A percentile compares a stretch with the other conserved stretches of the same genome.
phyloP scores from a whole-genome alignment of 2,113 vertebrate genomes.

The Pluvialis apricaria region DNA sequence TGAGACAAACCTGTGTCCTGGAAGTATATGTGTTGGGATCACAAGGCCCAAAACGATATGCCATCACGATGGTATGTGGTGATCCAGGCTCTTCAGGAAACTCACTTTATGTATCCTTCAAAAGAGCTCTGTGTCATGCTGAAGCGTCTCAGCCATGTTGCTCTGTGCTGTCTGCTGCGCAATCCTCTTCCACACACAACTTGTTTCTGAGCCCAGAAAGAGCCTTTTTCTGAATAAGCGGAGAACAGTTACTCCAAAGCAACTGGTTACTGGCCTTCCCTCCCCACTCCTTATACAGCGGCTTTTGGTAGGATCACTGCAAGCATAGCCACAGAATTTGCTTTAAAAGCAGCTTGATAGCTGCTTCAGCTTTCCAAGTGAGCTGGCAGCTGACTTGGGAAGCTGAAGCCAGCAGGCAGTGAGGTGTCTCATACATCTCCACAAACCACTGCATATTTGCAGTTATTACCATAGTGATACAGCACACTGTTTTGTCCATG shows the following conservation, averaged over 20 bases:
- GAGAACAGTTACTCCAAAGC: background rate
- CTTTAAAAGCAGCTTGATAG: background rate
- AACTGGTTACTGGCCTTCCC: background rate
- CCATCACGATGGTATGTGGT: background rate
- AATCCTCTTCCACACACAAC: background rate
- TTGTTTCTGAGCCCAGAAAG: background rate
- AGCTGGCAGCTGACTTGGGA: background rate
- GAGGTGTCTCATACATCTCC: background rate
- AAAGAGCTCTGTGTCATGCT: background rate
- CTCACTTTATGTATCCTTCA: background rate
- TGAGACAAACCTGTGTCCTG: background rate
- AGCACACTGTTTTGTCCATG: background rate
- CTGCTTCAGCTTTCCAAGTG: background rate
- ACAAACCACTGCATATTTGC: slow-evolving; percentile 7
- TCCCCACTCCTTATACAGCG: background rate
- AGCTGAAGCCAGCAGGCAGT: background rate
- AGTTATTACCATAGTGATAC: background rate
- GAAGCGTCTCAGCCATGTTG: background rate
- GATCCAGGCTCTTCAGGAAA: background rate
- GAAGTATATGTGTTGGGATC: background rate
- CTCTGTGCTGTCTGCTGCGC: background rate
- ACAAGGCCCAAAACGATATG: background rate
- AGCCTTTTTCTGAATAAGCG: background rate
- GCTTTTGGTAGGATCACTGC: background rate
- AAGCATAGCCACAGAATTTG: background rate